A percentile compares a stretch with the other conserved stretches of the same genome.
phyloP scores from a whole-genome alignment of 2,113 vertebrate species.

The Colaptes auratus region DNA sequence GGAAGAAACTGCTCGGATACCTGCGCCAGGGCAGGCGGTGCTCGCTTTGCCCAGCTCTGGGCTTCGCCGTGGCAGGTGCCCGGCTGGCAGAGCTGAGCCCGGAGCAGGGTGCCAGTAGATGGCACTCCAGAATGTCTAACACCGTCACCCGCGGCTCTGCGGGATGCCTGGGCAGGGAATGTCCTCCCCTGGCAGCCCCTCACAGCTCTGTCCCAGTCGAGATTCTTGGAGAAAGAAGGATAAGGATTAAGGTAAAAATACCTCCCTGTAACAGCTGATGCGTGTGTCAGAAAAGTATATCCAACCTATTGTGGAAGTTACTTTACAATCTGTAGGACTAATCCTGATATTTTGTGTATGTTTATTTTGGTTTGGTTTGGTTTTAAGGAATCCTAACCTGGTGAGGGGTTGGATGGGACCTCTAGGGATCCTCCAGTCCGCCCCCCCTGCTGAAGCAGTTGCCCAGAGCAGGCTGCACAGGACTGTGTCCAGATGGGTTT shows the following conservation, averaged over 20 bases:
- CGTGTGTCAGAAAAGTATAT: fast-evolving
- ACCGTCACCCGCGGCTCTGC: not conserved
- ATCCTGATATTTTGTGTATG: too few relatives aligned
- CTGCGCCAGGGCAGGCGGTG: fast-evolving
- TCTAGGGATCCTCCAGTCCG: too few relatives aligned
- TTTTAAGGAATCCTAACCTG: too few relatives aligned
- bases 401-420: too few relatives aligned
- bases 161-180: not conserved
- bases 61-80: not conserved
- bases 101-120: slow-evolving; percentile 20
- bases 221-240: not conserved
- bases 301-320: not conserved
- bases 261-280: not conserved
- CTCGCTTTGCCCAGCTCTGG: fast-evolving
- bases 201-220: fast-evolving
- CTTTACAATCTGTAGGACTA: not conserved
- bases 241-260: fast-evolving
- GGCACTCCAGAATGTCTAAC: slow-evolving; percentile 30
- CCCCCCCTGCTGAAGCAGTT: too few relatives aligned
- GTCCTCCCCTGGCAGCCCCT: not conserved
- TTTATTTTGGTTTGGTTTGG: too few relatives aligned
- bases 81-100: not conserved
- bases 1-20: fast-evolving
- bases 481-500: too few relatives aligned
- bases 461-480: too few relatives aligned